Conservation (phyloP, 2,797 vertebrate species). For the Zonotrichia albicollis region DNA sequence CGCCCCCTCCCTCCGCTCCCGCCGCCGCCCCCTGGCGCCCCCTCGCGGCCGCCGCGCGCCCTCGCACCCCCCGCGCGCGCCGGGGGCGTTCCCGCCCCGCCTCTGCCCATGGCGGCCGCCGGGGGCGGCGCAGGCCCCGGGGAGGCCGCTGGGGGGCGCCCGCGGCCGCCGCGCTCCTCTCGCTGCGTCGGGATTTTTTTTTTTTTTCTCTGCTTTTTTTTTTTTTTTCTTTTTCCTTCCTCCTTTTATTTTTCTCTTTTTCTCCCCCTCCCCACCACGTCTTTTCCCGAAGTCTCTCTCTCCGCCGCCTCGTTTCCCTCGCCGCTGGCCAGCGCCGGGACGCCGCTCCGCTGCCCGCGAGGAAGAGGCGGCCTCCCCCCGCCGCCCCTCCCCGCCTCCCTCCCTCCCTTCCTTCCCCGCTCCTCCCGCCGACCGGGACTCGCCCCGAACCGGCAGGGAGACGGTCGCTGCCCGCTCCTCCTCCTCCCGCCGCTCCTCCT, state of each 20-base stretch:
- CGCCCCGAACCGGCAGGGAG: slow-evolving; percentile 20
- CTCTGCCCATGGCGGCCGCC: neutral
- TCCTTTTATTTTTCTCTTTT: neutral
- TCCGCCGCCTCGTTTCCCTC: neutral
- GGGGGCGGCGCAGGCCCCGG: neutral
- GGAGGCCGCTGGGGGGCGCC: neutral
- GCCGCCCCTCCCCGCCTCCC: neutral
- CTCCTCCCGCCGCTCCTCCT: neutral
- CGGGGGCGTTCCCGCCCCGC: neutral
- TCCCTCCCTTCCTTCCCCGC: neutral
- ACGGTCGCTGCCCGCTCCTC: neutral
- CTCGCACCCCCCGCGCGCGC: neutral
- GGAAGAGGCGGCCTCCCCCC: neutral
- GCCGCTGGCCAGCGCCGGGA: neutral
- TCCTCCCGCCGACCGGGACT: neutral
- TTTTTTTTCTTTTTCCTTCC: neutral
- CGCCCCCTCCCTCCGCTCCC: no score
- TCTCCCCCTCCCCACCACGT: neutral
- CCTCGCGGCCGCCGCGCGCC: neutral
- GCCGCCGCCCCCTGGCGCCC: neutral
- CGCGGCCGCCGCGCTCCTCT: neutral
- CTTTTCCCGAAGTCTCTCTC: neutral
- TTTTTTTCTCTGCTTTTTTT: neutral
- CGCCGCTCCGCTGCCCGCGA: neutral
- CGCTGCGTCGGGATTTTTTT: no score